Percentiles rank a stretch among this genome's conserved stretches.
Evolutionary conservation across 2,797 vertebrate genomes (phyloP).

Genomic region (Leuciscus waleckii): DNA sequence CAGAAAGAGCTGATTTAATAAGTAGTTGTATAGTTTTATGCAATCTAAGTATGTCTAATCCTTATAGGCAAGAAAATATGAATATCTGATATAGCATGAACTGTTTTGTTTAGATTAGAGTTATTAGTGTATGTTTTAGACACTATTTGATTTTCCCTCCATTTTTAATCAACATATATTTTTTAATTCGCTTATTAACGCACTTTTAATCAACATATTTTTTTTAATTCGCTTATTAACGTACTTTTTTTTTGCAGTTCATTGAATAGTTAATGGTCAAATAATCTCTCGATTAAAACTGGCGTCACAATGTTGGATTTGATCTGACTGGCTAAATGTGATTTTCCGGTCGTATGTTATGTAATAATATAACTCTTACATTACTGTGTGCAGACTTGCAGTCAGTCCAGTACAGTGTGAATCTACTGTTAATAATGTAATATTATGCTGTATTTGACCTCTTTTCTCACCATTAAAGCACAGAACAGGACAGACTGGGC

Average conservation of each 20-base stretch:
- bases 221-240: background rate
- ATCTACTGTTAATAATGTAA: background rate
- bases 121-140: background rate
- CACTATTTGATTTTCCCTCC: background rate
- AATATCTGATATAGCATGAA: background rate
- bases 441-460: background rate
- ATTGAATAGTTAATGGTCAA: background rate
- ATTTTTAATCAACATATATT: background rate
- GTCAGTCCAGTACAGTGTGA: slow-evolving; percentile 7
- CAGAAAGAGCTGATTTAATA: background rate
- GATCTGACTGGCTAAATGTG: background rate
- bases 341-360: background rate
- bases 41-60: background rate
- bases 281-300: background rate
- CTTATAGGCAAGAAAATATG: background rate
- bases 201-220: background rate
- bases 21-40: background rate
- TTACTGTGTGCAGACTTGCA: background rate
- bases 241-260: background rate
- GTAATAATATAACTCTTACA: background rate
- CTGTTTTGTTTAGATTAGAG: too few relatives aligned
- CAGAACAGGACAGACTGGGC: background rate
- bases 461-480: background rate
- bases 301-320: background rate
- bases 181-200: background rate